These are phyloP conservation scores for Gobionotothen gibberifrons DNA, from an alignment of 2,797 vertebrate species.

Conservation along the genomic window DNA sequence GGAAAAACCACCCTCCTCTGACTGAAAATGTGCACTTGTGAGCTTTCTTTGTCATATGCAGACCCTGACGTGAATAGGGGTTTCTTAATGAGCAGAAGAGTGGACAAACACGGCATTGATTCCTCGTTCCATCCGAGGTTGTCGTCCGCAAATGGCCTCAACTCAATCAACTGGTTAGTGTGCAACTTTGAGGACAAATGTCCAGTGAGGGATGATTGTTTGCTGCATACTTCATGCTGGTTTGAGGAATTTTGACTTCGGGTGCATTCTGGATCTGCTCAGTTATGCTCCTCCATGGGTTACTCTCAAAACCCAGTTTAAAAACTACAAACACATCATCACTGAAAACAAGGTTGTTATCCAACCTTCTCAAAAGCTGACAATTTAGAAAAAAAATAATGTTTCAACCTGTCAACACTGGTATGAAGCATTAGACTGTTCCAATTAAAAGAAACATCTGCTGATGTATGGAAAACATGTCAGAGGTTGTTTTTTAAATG, in stretches of 20 bases:
- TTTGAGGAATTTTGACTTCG: slow-evolving; percentile 8
- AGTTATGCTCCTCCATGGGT: neutral
- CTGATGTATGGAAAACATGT: slow-evolving; percentile 34
- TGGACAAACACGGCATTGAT: slow-evolving; percentile 84
- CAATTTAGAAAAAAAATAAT: neutral
- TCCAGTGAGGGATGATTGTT: slow-evolving; percentile 26
- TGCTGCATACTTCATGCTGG: slow-evolving; percentile 1
- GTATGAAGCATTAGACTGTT: slow-evolving; percentile 17
- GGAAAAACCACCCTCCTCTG: slow-evolving; percentile 80
- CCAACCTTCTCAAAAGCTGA: slow-evolving; percentile 19
- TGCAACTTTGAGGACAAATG: slow-evolving; percentile 52
- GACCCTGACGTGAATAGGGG: slow-evolving; percentile 77
- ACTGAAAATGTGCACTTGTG: slow-evolving; percentile 83
- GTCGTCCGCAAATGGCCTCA: slow-evolving; percentile 68
- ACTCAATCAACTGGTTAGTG: slow-evolving; percentile 61
- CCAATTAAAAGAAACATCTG: slow-evolving; percentile 52
- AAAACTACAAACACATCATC: slow-evolving; percentile 10
- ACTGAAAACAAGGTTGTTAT: slow-evolving; percentile 7
- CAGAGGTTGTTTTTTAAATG: neutral
- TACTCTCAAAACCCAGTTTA: neutral
- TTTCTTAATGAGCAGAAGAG: slow-evolving; percentile 78
- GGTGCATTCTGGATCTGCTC: neutral
- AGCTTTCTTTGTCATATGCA: slow-evolving; percentile 80
- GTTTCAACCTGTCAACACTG: slow-evolving; percentile 33
- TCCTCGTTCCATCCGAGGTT: slow-evolving; percentile 48